Evolutionary conservation across 2,888 invertebrate genomes (phyloP).

Genomic region (Nephrocerus scutellatus): DNA sequence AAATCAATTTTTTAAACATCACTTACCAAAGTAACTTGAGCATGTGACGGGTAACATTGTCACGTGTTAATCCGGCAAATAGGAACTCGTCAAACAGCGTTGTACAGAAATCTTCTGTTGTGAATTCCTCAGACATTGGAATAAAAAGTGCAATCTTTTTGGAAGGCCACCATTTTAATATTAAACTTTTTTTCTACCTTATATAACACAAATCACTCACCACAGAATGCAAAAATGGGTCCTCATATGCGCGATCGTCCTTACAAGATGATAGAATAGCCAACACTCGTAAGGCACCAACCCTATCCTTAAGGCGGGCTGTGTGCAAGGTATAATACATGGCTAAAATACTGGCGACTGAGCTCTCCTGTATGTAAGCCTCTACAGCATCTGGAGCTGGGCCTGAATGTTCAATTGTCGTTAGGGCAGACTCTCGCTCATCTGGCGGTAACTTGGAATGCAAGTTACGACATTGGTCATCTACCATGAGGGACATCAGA

Average conservation of each 20-base stretch:
- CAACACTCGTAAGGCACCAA: slow-evolving; percentile 76
- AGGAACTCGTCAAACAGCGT: slow-evolving; percentile 94
- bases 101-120: slow-evolving; percentile 90
- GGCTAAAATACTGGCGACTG: slow-evolving; percentile 84
- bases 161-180: not conserved
- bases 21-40: slow-evolving; percentile 85
- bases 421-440: slow-evolving; percentile 86
- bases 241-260: slow-evolving; percentile 87
- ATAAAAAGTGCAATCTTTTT: slow-evolving; percentile 67
- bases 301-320: slow-evolving; percentile 71
- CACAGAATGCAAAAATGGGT: slow-evolving; percentile 88
- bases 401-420: slow-evolving; percentile 88
- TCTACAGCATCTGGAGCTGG: slow-evolving; percentile 90
- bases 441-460: slow-evolving; percentile 85
- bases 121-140: slow-evolving; percentile 85
- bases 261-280: slow-evolving; percentile 86
- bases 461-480: slow-evolving; percentile 75
- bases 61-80: slow-evolving; percentile 78
- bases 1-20: not conserved
- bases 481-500: slow-evolving; percentile 87
- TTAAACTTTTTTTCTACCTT: not conserved
- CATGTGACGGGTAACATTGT: slow-evolving; percentile 87
- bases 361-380: slow-evolving; percentile 83
- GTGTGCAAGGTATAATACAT: slow-evolving; percentile 93
- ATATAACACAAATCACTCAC: slow-evolving; percentile 46